Evolutionary conservation across 2,888 invertebrate genomes (phyloP), one percentile per base, ranked within the genome.

Genomic region (Pyrochroa serraticornis): DNA sequence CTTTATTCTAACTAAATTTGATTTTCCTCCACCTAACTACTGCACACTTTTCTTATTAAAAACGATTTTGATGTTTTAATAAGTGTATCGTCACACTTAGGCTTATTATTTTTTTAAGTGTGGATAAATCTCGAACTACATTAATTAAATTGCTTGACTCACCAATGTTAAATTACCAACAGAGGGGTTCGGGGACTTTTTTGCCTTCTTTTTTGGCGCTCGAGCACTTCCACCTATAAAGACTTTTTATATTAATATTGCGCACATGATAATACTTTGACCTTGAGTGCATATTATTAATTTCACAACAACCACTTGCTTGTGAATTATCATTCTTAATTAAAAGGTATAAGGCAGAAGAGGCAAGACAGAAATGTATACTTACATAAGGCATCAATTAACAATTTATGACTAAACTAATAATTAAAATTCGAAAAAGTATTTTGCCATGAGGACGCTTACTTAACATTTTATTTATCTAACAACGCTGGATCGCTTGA

Each of bases 171-270:
- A 54, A 60, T 71, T 68, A 54, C 70, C 64, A 58, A 69, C 60
- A 72, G 77, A 54, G 68, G 75, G 75, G 66, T 76, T 79, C 2
- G 79, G 73, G 31, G 78, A 80, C 75, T 83, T 84, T 80, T 83
- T 84, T 60, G 71, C 67, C 77, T 84, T 84, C 80, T 84, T 84
- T 77, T 83, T 81, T 22, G 80, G 77, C 9, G 81, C 81, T 63
- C 82, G 80, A 72, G 71, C 80, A 46, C 58, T 39, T 1, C 73
- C 74, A 74, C 77, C 78, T 78, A 77, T 52, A 79, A 78, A 74
- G 61, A 62, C 65, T 68, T 45, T 39, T 9, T 8, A 44, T 49
- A 43, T 58, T 8, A 9, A 13, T 9, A 6, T 9, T 39, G n/a
- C 3, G 3, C 7, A 12, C 8, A 12, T 7, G n/a, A 12, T 7